Evolutionary conservation across 2,888 invertebrate species (phyloP), one percentile per base, ranked within the genome.

Genomic region (Torymus aiolomorphi): DNA sequence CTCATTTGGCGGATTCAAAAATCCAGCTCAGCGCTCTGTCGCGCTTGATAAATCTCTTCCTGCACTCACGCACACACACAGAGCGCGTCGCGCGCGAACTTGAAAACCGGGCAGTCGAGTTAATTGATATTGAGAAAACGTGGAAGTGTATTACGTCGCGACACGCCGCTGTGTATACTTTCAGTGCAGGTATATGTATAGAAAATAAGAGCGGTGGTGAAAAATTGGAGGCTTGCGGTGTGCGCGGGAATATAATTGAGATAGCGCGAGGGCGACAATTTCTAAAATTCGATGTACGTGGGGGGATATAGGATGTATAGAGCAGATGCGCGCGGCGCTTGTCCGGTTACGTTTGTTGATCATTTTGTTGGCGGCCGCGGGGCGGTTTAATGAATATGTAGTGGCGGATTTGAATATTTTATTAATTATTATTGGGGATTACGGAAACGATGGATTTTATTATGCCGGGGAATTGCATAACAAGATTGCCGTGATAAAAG

Each of bases 1-100:
- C 20, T 78, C 66, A 70, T 72, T 72, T 67, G 61, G 24, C 56
- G 16, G 73, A 78, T 73, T 78, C 57, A 76, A 80, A 76, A 80
- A 76, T 80, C 24, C 4, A 59, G 59, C 69, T 76, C 76, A 80
- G 73, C 76, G 76, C 76, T 80, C 76, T 69, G 72, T 76, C 69
- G 76, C 73, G 76, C 70, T 80, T 77, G 80, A 76, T 80, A 76
- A 80, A 80, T 80, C 52, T 80, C 76, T 76, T 80, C 76, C 76
- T 75, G 71, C 65, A 57, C 56, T 69, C 63, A 31, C 74, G 70
- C 63, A 62, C 20, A 67, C 69, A 61, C 62, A 74, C 54, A 54
- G 63, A 16, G 51, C 59, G 31, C 51, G 18, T 10, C 13, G 49
- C 56, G 16, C 42, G 76, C 76, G 80, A 76, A 76, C 76, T 80